These are phyloP conservation scores for Gavialis gangeticus DNA, from an alignment of 2,113 vertebrate species.

Conservation along the genomic window DNA sequence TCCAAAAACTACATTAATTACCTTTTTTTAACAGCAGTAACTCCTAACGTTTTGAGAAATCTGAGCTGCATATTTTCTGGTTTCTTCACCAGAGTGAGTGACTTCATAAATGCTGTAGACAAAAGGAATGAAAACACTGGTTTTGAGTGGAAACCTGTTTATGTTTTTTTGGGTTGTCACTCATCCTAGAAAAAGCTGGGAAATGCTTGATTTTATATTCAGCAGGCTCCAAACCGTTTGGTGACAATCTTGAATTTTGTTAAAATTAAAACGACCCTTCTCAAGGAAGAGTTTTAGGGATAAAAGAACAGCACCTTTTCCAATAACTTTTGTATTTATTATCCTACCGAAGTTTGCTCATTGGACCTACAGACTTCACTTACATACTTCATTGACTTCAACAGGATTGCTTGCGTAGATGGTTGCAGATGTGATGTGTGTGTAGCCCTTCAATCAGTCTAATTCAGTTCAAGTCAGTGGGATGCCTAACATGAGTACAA, in stretches of 20 bases:
- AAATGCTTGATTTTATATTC: not conserved
- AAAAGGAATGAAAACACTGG: conserved; percentile 14
- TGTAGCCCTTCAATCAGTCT: not conserved
- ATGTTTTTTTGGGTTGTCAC: not conserved
- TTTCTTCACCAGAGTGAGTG: not conserved
- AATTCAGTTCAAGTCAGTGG: not conserved
- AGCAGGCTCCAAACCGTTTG: not conserved
- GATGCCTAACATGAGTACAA: not conserved
- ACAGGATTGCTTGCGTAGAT: not conserved
- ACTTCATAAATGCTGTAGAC: conserved; percentile 6
- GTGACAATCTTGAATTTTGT: not conserved
- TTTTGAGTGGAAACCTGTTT: not conserved
- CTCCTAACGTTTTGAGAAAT: not conserved
- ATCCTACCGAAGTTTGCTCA: not conserved
- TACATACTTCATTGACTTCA: not conserved
- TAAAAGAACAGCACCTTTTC: not conserved
- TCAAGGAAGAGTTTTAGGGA: not conserved
- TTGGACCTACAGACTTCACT: not conserved
- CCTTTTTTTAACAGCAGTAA: not conserved
- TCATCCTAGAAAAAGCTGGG: not conserved
- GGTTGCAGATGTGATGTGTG: not conserved
- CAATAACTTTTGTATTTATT: not conserved
- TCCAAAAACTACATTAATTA: not conserved
- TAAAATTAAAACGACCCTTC: not conserved
- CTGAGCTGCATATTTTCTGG: not conserved